Evolutionary conservation across 2,113 vertebrate species (phyloP).

Genomic region (Ursus arctos): DNA sequence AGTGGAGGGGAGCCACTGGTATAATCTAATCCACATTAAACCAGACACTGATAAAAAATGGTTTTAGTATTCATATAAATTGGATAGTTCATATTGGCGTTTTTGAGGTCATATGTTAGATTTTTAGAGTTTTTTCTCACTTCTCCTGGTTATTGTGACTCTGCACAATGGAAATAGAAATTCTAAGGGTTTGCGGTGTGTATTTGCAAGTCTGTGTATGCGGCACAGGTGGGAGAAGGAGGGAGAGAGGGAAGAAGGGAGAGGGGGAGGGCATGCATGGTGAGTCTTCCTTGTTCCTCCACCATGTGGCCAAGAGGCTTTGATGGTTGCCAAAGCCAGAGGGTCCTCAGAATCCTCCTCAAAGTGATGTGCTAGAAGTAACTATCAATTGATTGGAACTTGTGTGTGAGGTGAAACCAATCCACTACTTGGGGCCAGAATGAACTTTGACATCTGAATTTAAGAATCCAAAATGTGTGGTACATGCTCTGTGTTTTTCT

Average conservation of each 20-base stretch:
- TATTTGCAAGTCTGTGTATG: background rate
- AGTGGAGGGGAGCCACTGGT: background rate
- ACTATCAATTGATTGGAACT: background rate
- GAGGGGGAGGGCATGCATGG: background rate
- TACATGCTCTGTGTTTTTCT: background rate
- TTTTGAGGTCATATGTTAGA: background rate
- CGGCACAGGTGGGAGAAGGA: background rate
- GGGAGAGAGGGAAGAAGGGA: accelerated
- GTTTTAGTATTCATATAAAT: constrained; percentile 74
- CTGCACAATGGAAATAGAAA: background rate
- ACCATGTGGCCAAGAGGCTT: background rate
- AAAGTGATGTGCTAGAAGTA: background rate
- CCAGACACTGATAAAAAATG: constrained; percentile 59
- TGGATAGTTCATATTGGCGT: background rate
- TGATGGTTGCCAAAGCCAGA: background rate
- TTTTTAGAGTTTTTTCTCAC: background rate
- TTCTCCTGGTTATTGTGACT: background rate
- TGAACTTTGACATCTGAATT: background rate
- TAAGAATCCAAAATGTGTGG: background rate
- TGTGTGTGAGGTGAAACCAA: background rate
- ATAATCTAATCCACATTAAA: constrained; percentile 77
- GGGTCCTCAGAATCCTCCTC: background rate
- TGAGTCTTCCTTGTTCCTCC: background rate
- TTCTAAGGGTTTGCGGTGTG: background rate
- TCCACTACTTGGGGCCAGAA: background rate